Evolutionary conservation across 64 coral and sea anemone genomes (phyloP).

Genomic region (Stylophora pistillata): DNA sequence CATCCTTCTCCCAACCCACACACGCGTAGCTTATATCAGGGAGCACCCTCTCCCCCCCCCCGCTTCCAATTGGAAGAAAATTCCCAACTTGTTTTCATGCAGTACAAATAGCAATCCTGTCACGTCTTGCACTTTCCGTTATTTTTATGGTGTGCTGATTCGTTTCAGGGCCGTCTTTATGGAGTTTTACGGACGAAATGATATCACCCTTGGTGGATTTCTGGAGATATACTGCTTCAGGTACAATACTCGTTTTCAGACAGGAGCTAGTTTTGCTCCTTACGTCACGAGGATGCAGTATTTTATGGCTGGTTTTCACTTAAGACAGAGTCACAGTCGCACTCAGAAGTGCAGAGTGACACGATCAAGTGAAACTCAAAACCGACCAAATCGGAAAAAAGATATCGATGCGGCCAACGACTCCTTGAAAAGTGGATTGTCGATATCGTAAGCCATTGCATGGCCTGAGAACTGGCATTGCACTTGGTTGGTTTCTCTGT

Average conservation of each 20-base stretch:
- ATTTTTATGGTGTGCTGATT: neutral
- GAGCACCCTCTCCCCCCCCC: too few relatives aligned
- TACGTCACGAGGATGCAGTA: neutral
- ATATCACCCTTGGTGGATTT: conserved; percentile 96
- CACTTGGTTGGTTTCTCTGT: too few relatives aligned
- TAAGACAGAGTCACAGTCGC: too few relatives aligned
- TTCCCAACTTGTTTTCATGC: neutral
- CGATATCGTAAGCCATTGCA: too few relatives aligned
- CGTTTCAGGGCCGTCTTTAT: conserved; percentile 94
- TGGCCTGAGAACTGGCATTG: too few relatives aligned
- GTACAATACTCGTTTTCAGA: conserved; percentile 15
- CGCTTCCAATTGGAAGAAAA: neutral
- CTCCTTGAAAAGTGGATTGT: too few relatives aligned
- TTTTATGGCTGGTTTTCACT: neutral
- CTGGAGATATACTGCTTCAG: conserved; percentile 98
- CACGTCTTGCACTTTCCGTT: neutral
- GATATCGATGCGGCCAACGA: too few relatives aligned
- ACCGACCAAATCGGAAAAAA: too few relatives aligned
- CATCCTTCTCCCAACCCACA: too few relatives aligned
- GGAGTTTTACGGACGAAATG: conserved; percentile 99
- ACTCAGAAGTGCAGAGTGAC: too few relatives aligned
- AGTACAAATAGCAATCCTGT: neutral
- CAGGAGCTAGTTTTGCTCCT: neutral
- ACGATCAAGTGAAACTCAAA: too few relatives aligned
- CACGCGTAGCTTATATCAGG: too few relatives aligned